phyloP scores from a whole-genome alignment of 2,888 invertebrate species.

The Pammene fasciana region DNA sequence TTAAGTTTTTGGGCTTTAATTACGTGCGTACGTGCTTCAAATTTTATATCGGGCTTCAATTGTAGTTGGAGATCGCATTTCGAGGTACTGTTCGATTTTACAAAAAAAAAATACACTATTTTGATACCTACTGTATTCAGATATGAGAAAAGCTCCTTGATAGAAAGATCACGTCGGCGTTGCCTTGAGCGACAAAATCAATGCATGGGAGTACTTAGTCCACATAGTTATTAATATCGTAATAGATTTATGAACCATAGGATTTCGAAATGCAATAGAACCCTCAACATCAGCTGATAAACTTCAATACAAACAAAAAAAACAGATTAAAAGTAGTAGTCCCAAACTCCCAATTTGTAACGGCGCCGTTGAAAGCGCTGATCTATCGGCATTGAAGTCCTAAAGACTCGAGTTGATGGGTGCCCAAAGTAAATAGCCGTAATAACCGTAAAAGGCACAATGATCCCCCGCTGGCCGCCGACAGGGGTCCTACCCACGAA shows the following conservation, averaged over 20 bases:
- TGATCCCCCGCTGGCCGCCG: slow-evolving; percentile 70
- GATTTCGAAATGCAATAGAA: no score
- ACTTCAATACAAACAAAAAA: slow-evolving; percentile 16
- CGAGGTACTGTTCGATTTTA: not conserved
- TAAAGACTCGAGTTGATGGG: slow-evolving; percentile 66
- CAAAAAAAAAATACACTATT: not conserved
- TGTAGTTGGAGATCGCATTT: slow-evolving; percentile 3
- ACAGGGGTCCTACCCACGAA: slow-evolving; percentile 70
- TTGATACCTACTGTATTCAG: no score
- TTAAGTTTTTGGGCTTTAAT: slow-evolving; percentile 37
- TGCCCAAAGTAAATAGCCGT: slow-evolving; percentile 79
- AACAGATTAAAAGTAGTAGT: slow-evolving; percentile 33
- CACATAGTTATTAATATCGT: no score
- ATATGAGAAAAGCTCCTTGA: no score
- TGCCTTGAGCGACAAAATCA: no score
- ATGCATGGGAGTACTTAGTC: no score
- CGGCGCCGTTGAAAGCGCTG: slow-evolving; percentile 41
- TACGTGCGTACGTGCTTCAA: slow-evolving; percentile 29
- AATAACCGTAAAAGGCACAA: slow-evolving; percentile 76
- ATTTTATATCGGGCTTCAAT: slow-evolving; percentile 18
- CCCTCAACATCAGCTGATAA: not conserved
- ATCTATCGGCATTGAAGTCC: slow-evolving; percentile 57
- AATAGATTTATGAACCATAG: no score
- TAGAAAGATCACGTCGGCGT: no score
- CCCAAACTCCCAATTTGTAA: slow-evolving; percentile 33